Evolutionary conservation across 2,888 invertebrate genomes (phyloP).

Genomic region (Scaptomyza polygonia): DNA sequence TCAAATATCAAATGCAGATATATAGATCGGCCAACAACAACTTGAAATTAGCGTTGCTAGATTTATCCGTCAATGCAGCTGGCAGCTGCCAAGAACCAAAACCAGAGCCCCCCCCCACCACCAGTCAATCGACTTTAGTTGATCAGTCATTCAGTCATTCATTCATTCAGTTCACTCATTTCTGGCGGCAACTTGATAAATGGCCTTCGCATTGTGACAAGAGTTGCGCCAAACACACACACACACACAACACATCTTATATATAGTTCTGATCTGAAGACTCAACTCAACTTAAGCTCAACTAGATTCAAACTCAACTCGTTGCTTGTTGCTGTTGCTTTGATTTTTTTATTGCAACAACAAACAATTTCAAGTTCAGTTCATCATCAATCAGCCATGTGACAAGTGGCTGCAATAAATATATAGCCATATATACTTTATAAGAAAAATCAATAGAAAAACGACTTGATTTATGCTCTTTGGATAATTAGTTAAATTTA

Average conservation of each 20-base stretch:
- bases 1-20: constrained; percentile 48
- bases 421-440: constrained; percentile 5
- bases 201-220: constrained; percentile 61
- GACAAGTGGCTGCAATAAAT: constrained; percentile 48
- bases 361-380: constrained; percentile 69
- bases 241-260: constrained; percentile 44
- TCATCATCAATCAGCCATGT: constrained; percentile 68
- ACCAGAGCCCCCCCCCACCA: constrained; percentile 28
- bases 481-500: neutral
- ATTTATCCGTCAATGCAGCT: constrained; percentile 57
- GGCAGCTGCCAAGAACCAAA: constrained; percentile 57
- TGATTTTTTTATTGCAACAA: constrained; percentile 24
- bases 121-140: constrained; percentile 32
- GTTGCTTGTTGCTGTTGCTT: constrained; percentile 34
- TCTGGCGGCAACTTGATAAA: constrained; percentile 44
- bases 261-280: constrained; percentile 38
- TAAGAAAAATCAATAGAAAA: neutral
- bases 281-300: constrained; percentile 17
- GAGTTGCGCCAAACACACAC: constrained; percentile 42
- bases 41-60: constrained; percentile 72
- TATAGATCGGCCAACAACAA: constrained; percentile 20
- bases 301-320: constrained; percentile 17
- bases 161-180: neutral
- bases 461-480: constrained; percentile 38
- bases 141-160: too few relatives aligned